A percentile compares a stretch with the other conserved stretches of the same genome.
Conservation (phyloP, 2,888 invertebrate genomes). For the Luperina nickerlii region DNA sequence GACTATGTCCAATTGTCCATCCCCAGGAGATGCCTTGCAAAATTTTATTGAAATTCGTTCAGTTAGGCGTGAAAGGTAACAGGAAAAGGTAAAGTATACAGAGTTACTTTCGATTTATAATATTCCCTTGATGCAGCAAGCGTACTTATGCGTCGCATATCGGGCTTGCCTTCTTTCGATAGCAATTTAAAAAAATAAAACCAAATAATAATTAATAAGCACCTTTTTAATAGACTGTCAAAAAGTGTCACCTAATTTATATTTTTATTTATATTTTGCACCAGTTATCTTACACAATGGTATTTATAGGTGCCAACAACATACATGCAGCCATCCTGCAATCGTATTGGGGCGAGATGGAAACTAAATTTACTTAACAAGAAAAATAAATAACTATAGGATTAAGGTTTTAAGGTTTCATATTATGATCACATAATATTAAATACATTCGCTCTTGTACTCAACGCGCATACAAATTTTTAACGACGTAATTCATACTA, state of each 20-base stretch:
- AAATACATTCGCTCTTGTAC: slow-evolving; percentile 88
- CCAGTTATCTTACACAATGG: slow-evolving; percentile 78
- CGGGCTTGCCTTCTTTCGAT: background rate
- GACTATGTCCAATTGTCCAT: background rate
- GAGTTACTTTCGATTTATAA: background rate
- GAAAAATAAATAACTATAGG: slow-evolving; percentile 84
- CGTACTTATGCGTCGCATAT: background rate
- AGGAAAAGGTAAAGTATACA: background rate
- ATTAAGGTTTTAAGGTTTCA: slow-evolving; percentile 69
- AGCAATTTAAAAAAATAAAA: slow-evolving; percentile 64
- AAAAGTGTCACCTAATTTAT: slow-evolving; percentile 77
- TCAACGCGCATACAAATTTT: slow-evolving; percentile 80
- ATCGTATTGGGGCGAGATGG: slow-evolving; percentile 76
- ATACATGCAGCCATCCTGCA: slow-evolving; percentile 78
- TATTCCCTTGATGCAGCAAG: background rate
- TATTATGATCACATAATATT: slow-evolving; percentile 69
- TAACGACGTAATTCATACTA: slow-evolving; percentile 77
- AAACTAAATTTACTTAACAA: slow-evolving; percentile 81
- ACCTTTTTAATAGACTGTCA: slow-evolving; percentile 89
- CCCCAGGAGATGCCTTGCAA: background rate
- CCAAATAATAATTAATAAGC: slow-evolving; percentile 80
- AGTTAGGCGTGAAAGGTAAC: background rate
- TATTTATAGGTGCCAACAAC: slow-evolving; percentile 78
- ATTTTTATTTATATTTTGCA: slow-evolving; percentile 68
- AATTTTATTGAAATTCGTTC: too few relatives aligned